phyloP scores from a whole-genome alignment of 1,140 invertebrate genomes.

The Hylaeus volcanicus region DNA sequence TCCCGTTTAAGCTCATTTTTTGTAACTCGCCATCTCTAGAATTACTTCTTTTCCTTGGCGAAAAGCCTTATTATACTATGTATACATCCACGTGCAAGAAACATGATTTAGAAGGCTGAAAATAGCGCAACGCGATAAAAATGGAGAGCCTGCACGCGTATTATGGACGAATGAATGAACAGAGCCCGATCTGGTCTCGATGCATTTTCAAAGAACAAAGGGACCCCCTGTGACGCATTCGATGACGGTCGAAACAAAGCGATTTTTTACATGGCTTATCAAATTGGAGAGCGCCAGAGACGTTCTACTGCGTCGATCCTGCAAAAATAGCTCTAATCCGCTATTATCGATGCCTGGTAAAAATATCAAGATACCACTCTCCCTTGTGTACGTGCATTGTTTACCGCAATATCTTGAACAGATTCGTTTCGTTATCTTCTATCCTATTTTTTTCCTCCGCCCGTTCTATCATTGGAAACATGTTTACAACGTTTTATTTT shows the following conservation, averaged over 20 bases:
- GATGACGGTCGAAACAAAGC: conserved; percentile 33
- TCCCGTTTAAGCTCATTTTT: no score
- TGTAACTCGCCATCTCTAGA: no score
- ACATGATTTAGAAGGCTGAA: not conserved
- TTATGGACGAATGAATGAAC: not conserved
- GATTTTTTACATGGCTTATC: conserved; percentile 16
- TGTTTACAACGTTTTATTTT: not conserved
- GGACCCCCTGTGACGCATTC: not conserved
- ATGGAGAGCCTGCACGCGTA: not conserved
- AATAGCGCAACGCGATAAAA: not conserved
- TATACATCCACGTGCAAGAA: no score
- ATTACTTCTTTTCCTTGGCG: no score
- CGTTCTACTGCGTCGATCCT: not conserved
- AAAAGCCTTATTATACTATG: no score
- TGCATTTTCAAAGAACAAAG: conserved; percentile 13
- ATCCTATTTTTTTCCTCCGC: not conserved
- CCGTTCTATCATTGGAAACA: conserved; percentile 1
- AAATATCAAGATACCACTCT: not conserved
- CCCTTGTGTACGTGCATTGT: not conserved
- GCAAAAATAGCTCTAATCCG: conserved; percentile 32
- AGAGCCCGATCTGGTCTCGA: not conserved
- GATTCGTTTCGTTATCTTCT: not conserved
- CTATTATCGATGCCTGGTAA: conserved; percentile 5
- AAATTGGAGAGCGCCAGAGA: not conserved
- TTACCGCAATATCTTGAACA: not conserved